Evolutionary conservation across 2,113 vertebrate species (phyloP).

Genomic region (Sus scrofa): DNA sequence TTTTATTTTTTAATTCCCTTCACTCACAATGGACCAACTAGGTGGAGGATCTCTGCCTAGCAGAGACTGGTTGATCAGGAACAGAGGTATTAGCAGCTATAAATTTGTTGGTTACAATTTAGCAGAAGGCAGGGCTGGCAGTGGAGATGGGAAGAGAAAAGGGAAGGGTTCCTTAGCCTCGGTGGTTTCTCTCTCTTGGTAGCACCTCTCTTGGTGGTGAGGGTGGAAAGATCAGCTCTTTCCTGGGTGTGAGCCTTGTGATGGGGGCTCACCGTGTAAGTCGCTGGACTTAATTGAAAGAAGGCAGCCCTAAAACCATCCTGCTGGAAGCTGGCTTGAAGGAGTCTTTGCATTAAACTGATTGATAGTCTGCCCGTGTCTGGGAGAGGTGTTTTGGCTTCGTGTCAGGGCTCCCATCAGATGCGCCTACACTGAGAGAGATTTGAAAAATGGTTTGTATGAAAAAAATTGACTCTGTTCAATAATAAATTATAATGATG

Average conservation of each 20-base stretch:
- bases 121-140: neutral
- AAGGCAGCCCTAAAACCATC: neutral
- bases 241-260: fast-evolving
- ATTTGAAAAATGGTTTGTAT: conserved; percentile 48
- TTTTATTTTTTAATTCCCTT: neutral
- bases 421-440: neutral
- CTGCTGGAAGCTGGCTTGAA: neutral
- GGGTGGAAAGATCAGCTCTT: neutral
- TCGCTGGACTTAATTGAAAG: neutral
- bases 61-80: too few relatives aligned
- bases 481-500: conserved; percentile 69
- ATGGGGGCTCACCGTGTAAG: neutral
- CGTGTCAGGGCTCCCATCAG: neutral
- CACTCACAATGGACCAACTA: fast-evolving
- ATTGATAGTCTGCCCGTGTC: neutral
- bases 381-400: neutral
- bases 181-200: neutral
- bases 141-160: neutral
- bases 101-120: neutral
- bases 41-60: neutral
- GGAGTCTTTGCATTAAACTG: neutral
- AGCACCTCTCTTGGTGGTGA: neutral
- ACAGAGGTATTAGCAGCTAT: neutral
- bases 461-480: conserved; percentile 67
- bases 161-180: neutral